Evolutionary conservation across 1,140 invertebrate species (phyloP).

Genomic region (Hypsibius dujardini): DNA sequence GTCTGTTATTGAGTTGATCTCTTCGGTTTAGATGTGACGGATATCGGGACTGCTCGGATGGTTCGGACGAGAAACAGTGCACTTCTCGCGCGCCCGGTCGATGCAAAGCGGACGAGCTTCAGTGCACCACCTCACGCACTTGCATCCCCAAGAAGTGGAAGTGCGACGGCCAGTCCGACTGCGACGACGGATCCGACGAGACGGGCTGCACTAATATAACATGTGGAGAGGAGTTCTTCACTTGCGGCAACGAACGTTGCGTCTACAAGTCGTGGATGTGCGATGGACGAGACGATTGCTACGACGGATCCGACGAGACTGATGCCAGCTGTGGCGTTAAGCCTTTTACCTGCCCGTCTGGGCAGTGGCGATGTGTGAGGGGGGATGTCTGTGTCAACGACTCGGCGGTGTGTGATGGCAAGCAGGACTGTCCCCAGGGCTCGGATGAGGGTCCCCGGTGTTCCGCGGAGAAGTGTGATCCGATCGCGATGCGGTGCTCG

Average conservation of each 20-base stretch:
- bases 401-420: constrained; percentile 63
- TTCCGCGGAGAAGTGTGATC: constrained; percentile 31
- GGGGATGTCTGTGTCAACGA: constrained; percentile 67
- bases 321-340: constrained; percentile 49
- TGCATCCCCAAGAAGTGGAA: constrained; percentile 84
- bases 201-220: constrained; percentile 33
- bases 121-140: constrained; percentile 47
- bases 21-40: constrained; percentile 62
- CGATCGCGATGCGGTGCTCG: constrained; percentile 48
- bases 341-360: constrained; percentile 29
- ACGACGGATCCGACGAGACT: constrained; percentile 82
- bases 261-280: constrained; percentile 51
- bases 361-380: constrained; percentile 46
- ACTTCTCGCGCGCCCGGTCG: constrained; percentile 28
- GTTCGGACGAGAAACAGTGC: constrained; percentile 75
- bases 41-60: constrained; percentile 73
- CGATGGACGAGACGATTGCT: constrained; percentile 85
- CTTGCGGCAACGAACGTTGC: background rate
- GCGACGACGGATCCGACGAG: constrained; percentile 78
- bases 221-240: constrained; percentile 15
- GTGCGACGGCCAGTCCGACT: constrained; percentile 79
- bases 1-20: too few species aligned
- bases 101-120: constrained; percentile 29
- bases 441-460: constrained; percentile 73
- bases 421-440: constrained; percentile 69